Evolutionary conservation across 2,113 vertebrate species (phyloP).

Genomic region (Cathartes aura): DNA sequence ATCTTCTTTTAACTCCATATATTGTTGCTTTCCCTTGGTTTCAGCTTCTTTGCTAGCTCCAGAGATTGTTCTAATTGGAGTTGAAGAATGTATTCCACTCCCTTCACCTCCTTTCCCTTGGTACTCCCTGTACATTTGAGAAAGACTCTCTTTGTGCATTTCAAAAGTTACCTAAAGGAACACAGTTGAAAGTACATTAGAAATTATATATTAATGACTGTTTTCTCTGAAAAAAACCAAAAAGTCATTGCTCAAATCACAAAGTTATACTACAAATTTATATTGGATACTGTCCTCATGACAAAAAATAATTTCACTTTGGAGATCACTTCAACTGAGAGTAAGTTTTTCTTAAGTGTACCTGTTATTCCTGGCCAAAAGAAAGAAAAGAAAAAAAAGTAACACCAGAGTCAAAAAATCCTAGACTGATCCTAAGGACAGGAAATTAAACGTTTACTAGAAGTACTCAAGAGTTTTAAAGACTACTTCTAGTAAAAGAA

Average conservation of each 20-base stretch:
- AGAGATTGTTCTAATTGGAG: constrained; percentile 79
- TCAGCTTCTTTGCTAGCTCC: constrained; percentile 74
- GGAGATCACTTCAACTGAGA: not conserved
- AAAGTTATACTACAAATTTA: not conserved
- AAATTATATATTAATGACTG: not conserved
- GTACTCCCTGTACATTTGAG: constrained; percentile 88
- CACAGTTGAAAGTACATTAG: not conserved
- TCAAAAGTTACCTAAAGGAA: constrained; percentile 92
- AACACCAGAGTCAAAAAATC: not conserved
- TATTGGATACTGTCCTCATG: not conserved
- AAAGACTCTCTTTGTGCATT: constrained; percentile 92
- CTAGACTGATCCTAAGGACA: not conserved
- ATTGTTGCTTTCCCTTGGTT: not conserved
- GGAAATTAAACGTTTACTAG: not conserved
- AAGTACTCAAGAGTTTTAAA: not conserved
- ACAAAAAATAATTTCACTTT: not conserved
- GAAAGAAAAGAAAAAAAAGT: not conserved
- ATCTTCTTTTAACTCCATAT: constrained; percentile 58
- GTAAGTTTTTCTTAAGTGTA: not conserved
- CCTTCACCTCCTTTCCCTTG: constrained; percentile 79
- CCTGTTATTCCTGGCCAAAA: not conserved
- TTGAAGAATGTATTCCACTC: constrained; percentile 4
- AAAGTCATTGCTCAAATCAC: not conserved
- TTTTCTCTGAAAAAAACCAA: fast-evolving
- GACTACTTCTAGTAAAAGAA: not conserved